Percentiles rank a stretch among this genome's conserved stretches.
These are phyloP conservation scores for Pardalotus punctatus DNA, from an alignment of 2,113 vertebrate species.

Conservation along the genomic window DNA sequence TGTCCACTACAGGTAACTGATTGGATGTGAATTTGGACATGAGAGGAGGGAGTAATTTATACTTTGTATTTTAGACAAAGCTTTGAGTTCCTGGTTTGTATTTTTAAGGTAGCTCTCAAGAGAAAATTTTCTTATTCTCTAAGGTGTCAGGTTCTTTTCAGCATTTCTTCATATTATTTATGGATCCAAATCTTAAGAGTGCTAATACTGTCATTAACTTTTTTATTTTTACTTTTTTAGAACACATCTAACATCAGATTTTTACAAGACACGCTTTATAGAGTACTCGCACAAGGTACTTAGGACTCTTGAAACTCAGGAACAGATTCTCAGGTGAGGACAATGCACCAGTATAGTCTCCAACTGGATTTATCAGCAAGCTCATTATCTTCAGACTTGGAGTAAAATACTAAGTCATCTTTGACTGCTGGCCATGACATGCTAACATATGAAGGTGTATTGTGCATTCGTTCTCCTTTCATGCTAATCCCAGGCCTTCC, in stretches of 20 bases:
- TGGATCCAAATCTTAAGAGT: not conserved
- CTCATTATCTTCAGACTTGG: not conserved
- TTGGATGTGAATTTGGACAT: not conserved
- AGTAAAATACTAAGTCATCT: not conserved
- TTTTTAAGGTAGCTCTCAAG: not conserved
- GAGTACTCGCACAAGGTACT: not conserved
- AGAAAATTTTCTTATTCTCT: not conserved
- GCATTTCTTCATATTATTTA: not conserved
- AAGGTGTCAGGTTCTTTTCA: not conserved
- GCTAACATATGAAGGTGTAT: not conserved
- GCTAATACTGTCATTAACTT: not conserved
- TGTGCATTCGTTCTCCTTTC: not conserved
- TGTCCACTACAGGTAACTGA: not conserved
- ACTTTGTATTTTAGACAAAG: not conserved
- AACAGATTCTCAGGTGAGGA: not conserved
- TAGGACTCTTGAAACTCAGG: not conserved
- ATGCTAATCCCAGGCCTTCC: not conserved
- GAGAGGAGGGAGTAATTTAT: not conserved
- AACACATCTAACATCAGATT: not conserved
- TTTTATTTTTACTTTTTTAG: not conserved
- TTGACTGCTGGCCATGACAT: not conserved
- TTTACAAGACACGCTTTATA: not conserved
- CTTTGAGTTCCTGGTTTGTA: not conserved
- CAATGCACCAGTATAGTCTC: not conserved
- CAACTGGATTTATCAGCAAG: not conserved